Base-by-base conservation (phyloP, 2,888 invertebrate species). In the Lithophane ornitopus region DNA sequence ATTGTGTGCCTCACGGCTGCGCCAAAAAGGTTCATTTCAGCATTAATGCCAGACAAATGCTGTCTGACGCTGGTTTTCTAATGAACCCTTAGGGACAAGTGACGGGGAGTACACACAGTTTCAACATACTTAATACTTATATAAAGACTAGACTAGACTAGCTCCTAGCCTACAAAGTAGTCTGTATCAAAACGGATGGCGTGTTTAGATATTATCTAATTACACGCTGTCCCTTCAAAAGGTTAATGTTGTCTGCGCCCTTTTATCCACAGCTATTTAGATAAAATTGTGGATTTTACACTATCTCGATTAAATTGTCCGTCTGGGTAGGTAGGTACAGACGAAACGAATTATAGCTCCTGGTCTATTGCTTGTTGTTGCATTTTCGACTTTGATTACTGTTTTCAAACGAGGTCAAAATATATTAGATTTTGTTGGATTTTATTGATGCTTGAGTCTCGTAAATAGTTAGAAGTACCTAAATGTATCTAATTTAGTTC, bases 211-310 rank as follows among this genome's bases (percentile, higher is more conserved):
- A 78, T 80, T 70, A 83, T 85, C 83, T 82, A 87, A 87, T 85
- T 86, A 85, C 75, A 62, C 62, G 65, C 19, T 72, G 58, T 58
- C 76, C 83, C 71, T 76, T 78, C 69, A 70, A 85, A 85, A 90
- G 87, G 87, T 89, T 89, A 89, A 91, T 85, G 86, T 75, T 88
- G 87, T 90, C 89, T 90, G 71, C 85, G 86, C 87, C 87, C 86
- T 81, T 78, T 70, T 63, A 65, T 74, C 49, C 61, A 71, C 39
- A 28, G 62, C 76, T 81, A 81, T 81, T 81, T 69, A 88, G 81
- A 87, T 88, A 84, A 80, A 80, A 75, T 7, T 71, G 70, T 74
- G 63, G 63, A 34, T 80, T 85, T 85, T 74, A 80, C 81, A 39
- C 49, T 78, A 72, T 81, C 74, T 75, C 0, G 58, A 28, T 72